phyloP scores from a whole-genome alignment of 2,113 vertebrate genomes.

The Equus quagga region DNA sequence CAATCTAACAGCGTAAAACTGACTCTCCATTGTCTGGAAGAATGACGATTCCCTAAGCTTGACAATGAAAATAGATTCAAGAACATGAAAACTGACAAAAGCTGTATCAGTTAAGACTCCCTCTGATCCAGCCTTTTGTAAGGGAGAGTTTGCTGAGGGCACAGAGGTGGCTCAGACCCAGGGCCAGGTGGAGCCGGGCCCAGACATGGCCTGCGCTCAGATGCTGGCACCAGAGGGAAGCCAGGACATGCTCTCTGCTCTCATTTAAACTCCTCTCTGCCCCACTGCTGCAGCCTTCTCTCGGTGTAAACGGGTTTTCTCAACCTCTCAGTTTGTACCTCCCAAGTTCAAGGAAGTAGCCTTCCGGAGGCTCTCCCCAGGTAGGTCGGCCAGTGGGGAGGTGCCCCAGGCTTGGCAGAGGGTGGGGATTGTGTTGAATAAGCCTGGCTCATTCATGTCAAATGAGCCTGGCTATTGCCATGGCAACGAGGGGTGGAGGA shows the following conservation, averaged over 20 bases:
- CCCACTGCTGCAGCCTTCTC: not conserved
- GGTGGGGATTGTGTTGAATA: not conserved
- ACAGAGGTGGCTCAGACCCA: not conserved
- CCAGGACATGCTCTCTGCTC: no score
- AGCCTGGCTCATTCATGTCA: not conserved
- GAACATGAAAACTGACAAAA: accelerated
- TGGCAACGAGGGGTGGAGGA: not conserved
- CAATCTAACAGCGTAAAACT: not conserved
- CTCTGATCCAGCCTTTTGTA: not conserved
- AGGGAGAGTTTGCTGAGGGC: not conserved
- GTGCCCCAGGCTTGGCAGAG: not conserved
- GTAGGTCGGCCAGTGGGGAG: not conserved
- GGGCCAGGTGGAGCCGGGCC: not conserved
- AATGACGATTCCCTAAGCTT: not conserved
- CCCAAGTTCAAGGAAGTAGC: not conserved
- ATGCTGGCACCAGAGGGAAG: not conserved
- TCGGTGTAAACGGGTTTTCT: not conserved
- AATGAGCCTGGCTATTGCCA: not conserved
- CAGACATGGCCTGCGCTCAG: not conserved
- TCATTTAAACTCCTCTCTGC: accelerated
- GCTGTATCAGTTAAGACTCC: accelerated
- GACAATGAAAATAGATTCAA: accelerated
- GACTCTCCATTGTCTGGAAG: not conserved
- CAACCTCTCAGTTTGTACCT: not conserved
- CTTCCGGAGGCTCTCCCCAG: not conserved